Conservation (phyloP, 2,888 invertebrate species). For the Tanaodytes sp. region DNA sequence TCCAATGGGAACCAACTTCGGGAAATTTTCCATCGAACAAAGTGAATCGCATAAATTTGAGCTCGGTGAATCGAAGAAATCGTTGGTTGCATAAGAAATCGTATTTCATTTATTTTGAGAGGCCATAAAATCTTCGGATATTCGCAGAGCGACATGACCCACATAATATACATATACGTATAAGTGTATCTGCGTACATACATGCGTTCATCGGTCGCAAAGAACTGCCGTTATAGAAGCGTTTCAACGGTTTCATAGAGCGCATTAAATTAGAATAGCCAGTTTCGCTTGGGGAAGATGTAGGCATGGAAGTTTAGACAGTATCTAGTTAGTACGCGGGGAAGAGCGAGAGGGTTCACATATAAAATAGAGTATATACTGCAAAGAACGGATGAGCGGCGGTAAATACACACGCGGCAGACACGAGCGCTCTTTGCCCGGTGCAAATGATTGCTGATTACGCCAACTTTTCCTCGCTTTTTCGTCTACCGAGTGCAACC, state of each 20-base stretch:
- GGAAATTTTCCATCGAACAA: too few relatives aligned
- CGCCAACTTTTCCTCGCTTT: slow-evolving; percentile 28
- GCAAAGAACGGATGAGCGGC: slow-evolving; percentile 34
- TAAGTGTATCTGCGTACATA: slow-evolving; percentile 36
- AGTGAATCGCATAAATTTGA: too few relatives aligned
- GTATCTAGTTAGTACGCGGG: slow-evolving; percentile 50
- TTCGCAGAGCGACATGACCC: slow-evolving; percentile 52
- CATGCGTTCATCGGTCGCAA: slow-evolving; percentile 51
- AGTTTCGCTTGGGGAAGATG: slow-evolving; percentile 52
- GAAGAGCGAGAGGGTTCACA: slow-evolving; percentile 48
- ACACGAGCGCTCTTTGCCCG: slow-evolving; percentile 32
- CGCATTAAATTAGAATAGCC: slow-evolving; percentile 55
- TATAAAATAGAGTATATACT: slow-evolving; percentile 48
- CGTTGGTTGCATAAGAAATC: slow-evolving; percentile 42
- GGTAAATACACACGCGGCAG: slow-evolving; percentile 38
- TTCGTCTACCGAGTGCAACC: slow-evolving; percentile 25
- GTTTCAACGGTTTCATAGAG: slow-evolving; percentile 53
- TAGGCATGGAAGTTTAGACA: slow-evolving; percentile 52
- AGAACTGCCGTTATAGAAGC: slow-evolving; percentile 56
- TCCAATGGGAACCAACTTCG: too few relatives aligned
- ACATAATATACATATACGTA: slow-evolving; percentile 52
- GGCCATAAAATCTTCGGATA: slow-evolving; percentile 49
- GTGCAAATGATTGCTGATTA: slow-evolving; percentile 63
- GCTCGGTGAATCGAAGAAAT: slow-evolving; percentile 37
- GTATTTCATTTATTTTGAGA: slow-evolving; percentile 50